Evolutionary conservation across 2,113 vertebrate genomes (phyloP).

Genomic region (Echinops telfairi): DNA sequence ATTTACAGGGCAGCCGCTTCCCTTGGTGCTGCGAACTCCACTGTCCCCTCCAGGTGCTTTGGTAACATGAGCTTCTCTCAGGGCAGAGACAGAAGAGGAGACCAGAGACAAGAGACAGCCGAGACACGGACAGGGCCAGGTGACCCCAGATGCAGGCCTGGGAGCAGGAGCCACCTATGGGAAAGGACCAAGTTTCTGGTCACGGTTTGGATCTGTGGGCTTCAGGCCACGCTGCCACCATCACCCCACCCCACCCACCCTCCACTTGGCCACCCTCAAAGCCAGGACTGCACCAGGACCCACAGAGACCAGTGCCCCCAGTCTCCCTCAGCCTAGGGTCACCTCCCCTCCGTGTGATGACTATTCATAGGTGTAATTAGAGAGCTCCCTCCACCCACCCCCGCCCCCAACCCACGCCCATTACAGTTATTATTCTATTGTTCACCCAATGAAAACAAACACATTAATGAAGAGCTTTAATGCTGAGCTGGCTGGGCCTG

Average conservation of each 20-base stretch:
- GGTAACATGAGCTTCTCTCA: neutral
- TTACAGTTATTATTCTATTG: conserved; percentile 78
- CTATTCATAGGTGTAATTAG: conserved; percentile 85
- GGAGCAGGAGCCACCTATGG: neutral
- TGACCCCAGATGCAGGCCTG: neutral
- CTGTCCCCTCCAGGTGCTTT: conserved; percentile 51
- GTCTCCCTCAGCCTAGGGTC: neutral
- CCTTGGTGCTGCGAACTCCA: conserved; percentile 70
- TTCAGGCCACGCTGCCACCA: neutral
- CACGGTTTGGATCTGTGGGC: neutral
- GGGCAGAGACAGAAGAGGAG: neutral
- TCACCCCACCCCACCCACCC: neutral
- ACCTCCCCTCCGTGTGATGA: conserved; percentile 64
- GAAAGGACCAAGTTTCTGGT: neutral
- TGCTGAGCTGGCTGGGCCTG: neutral
- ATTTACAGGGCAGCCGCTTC: conserved; percentile 80
- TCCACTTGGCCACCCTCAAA: rapidly evolving
- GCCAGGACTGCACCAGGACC: neutral
- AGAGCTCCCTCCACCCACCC: neutral
- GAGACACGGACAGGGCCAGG: neutral
- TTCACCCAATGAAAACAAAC: conserved; percentile 83
- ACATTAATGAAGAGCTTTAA: conserved; percentile 81
- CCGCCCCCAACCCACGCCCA: conserved; percentile 44
- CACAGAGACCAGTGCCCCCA: neutral
- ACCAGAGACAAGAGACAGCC: neutral